These are phyloP conservation scores for Sebastes flavidus DNA, from an alignment of 2,797 vertebrate genomes.

Conservation along the genomic window DNA sequence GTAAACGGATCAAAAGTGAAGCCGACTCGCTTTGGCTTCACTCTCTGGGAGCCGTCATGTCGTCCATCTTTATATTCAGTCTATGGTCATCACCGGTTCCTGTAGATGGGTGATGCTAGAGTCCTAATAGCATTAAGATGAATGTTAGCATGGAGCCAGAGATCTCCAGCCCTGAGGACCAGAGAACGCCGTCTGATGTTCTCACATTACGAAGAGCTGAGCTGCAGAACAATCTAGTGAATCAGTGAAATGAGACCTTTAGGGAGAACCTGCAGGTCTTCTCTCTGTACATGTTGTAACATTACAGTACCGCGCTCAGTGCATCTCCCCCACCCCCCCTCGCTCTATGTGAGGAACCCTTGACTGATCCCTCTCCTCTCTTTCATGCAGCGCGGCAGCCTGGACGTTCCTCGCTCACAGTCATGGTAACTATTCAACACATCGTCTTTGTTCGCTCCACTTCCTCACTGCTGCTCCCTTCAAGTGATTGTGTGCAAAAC, in stretches of 20 bases:
- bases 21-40: no score
- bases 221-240: not conserved
- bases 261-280: not conserved
- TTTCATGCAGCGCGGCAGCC: constrained; percentile 59
- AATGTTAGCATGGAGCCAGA: not conserved
- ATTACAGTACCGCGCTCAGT: not conserved
- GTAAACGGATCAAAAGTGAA: no score
- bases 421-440: constrained; percentile 83
- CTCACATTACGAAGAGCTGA: not conserved
- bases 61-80: no score
- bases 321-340: not conserved
- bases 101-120: not conserved
- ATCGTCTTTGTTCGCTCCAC: constrained; percentile 70
- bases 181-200: not conserved
- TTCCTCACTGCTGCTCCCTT: constrained; percentile 63
- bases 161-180: not conserved
- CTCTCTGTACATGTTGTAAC: not conserved
- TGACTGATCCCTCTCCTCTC: constrained; percentile 45
- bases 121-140: not conserved
- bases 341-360: constrained; percentile 20
- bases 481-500: constrained; percentile 64
- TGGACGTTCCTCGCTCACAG: constrained; percentile 74
- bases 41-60: no score
- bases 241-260: not conserved
- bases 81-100: not conserved